Base-by-base conservation (phyloP, 2,113 vertebrate genomes). In the Microcebus griseorufus region DNA sequence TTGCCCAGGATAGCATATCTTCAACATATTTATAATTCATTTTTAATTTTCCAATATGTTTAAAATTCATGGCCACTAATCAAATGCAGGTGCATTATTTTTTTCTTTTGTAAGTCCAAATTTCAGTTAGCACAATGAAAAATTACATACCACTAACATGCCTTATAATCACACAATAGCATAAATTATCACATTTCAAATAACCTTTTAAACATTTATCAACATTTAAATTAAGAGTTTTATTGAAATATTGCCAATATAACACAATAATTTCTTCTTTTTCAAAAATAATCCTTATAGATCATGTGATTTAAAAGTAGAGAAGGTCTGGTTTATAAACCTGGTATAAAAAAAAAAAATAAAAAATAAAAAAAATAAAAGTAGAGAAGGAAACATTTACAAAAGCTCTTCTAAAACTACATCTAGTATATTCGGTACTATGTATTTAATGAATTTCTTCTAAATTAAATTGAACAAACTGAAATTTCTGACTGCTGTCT, bases 281-380 rank as follows among this genome's bases (percentile, higher is more conserved):
- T 22, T 73, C 72, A 93, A 80, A 93, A 90, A 75, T 67, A 93
- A 76, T 60, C 9, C n/a, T 93, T 70, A 76, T 37, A 94, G n/a
- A 84, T 79, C 20, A 48, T 39, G 83, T 92, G 45, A 16, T 89
- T 88, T 88, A 34, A 91, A 91, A 91, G 69, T 20, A 89, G 34
- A 73, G 29, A 64, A 37, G 55, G 55, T n/a, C n/a, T n/a, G n/a
- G n/a, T n/a, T n/a, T n/a, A n/a, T n/a, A n/a, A n/a, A n/a, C n/a
- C n/a, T n/a, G n/a, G n/a, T n/a, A n/a, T n/a, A n/a, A n/a, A n/a
- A n/a, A n/a, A n/a, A n/a, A n/a, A n/a, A n/a, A n/a, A n/a, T n/a
- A n/a, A n/a, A n/a, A n/a, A n/a, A n/a, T n/a, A n/a, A n/a, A n/a
- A n/a, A n/a, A n/a, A n/a, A n/a, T 88, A 34, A 91, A 91, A 91